Base-by-base conservation (phyloP, 2,888 invertebrate genomes). In the Tipula lateralis region DNA sequence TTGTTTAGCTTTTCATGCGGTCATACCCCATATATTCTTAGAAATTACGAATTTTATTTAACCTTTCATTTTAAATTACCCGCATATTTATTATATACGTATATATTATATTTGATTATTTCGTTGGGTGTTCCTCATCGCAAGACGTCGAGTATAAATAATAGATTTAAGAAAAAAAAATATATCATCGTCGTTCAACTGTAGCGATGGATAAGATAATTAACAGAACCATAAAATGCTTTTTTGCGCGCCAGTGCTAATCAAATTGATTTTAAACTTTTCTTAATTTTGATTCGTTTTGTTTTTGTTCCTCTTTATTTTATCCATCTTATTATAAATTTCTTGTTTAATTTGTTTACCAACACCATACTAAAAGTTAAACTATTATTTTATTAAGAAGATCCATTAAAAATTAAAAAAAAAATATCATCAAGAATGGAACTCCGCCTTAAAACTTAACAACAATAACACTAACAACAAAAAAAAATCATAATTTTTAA, bases 391-490 rank as follows among this genome's bases (percentile, higher is more conserved):
- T 66, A 66, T 66, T 66, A 66, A 66, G 66, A 66, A 66, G 66
- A 66, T 66, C 19, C 66, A 66, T 66, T 66, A 66, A 66, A 66
- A 44, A 44, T n/a, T n/a, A 44, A n/a, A 44, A 44, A 32, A 32
- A 32, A 19, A 24, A 66, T 66, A 66, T 66, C 66, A 66, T 66
- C 66, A 66, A 66, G 66, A 66, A 82, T 82, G 29, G 82, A 82
- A 82, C 82, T 82, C 82, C 82, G 82, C 82, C 82, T 82, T 82
- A 82, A 82, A 82, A 82, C 24, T 66, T 66, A 66, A 66, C 19
- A 50, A 19, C 19, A 44, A n/a, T n/a, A 44, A 44, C 3, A 39
- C 12, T 16, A 50, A 66, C 66, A 32, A 82, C 29, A 29, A 30
- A 30, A 80, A 50, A 50, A 82, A 30, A 30, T 82, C 32, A 82